phyloP scores from a whole-genome alignment of 2,113 vertebrate genomes.

The Halcyon malimbica region DNA sequence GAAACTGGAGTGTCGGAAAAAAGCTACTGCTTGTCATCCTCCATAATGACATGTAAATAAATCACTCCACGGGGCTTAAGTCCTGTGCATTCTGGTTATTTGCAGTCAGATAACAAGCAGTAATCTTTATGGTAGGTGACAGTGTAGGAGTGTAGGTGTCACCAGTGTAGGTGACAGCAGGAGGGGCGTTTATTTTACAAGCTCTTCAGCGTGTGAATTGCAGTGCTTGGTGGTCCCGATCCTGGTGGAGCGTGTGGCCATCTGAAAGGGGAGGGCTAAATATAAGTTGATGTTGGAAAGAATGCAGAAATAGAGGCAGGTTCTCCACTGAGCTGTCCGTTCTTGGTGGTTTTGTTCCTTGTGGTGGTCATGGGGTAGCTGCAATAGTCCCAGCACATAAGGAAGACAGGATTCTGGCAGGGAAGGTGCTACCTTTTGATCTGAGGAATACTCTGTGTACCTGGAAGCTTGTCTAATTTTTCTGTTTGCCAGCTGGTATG shows the following conservation, averaged over 20 bases:
- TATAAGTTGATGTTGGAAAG: neutral
- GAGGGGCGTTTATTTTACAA: neutral
- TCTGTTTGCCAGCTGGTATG: fast-evolving
- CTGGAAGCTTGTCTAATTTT: neutral
- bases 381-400: neutral
- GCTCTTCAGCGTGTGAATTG: neutral
- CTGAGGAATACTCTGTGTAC: neutral
- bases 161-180: neutral
- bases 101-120: neutral
- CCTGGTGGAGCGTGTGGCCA: neutral
- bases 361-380: neutral
- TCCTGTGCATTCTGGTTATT: neutral
- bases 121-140: neutral
- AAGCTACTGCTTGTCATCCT: neutral
- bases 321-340: neutral
- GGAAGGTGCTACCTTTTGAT: neutral
- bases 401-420: neutral
- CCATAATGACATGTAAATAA: neutral
- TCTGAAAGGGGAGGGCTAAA: neutral
- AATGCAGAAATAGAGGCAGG: neutral
- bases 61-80: neutral
- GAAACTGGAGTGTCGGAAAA: neutral
- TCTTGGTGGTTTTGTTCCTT: neutral
- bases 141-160: too few relatives aligned
- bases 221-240: neutral